phyloP scores from a whole-genome alignment of 2,113 vertebrate genomes.

The Pollimyrus isidori region DNA sequence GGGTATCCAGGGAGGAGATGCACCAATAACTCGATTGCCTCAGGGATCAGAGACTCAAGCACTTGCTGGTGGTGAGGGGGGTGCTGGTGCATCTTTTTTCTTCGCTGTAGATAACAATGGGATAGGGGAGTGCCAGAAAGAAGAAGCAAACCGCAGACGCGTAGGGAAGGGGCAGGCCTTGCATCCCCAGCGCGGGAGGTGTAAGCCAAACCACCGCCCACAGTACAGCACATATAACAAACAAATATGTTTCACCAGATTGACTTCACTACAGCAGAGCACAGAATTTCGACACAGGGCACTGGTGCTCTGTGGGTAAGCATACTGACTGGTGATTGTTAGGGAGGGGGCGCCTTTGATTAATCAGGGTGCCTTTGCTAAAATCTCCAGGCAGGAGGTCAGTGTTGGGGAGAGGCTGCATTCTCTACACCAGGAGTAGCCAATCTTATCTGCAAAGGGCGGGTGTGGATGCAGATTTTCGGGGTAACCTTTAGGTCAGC shows the following conservation, averaged over 20 bases:
- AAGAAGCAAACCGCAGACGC: neutral
- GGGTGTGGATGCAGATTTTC: no score
- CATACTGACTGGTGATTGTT: neutral
- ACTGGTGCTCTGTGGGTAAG: neutral
- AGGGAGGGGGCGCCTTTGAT: neutral
- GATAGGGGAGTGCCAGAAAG: neutral
- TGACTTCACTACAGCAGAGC: neutral
- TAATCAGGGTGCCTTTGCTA: neutral
- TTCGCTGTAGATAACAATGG: neutral
- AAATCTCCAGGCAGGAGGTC: neutral
- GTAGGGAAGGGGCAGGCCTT: neutral
- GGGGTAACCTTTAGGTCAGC: no score
- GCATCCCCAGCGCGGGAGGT: neutral
- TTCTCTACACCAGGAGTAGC: no score
- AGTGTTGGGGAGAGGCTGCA: neutral
- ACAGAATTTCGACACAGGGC: neutral
- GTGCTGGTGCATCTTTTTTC: neutral
- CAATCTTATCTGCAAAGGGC: no score
- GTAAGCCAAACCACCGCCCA: neutral
- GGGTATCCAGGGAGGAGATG: constrained; percentile 57
- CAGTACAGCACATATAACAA: neutral
- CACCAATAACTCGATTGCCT: neutral
- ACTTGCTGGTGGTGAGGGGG: neutral
- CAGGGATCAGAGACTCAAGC: neutral
- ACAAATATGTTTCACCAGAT: neutral